Percentiles rank a stretch among this genome's conserved stretches.
These are phyloP conservation scores for Eupleurogrammus muticus DNA, from an alignment of 2,797 vertebrate species.

Conservation along the genomic window DNA sequence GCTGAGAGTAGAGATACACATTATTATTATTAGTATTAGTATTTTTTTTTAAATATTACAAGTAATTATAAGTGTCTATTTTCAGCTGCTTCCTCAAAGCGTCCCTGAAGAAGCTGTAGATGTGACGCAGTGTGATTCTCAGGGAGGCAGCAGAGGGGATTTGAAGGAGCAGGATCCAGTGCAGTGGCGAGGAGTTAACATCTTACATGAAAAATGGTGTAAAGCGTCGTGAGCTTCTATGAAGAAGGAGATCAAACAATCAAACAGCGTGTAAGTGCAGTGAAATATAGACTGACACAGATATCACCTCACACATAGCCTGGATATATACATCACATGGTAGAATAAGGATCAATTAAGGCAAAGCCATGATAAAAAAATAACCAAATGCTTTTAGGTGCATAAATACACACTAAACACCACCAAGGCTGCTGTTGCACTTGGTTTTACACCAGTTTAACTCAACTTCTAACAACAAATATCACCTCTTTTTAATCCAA, in stretches of 20 bases:
- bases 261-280: constrained; percentile 57
- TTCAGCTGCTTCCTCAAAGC: constrained; percentile 32
- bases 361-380: constrained; percentile 21
- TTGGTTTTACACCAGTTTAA: constrained; percentile 65
- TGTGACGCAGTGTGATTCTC: constrained; percentile 66
- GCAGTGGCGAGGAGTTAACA: constrained; percentile 97
- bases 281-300: not conserved
- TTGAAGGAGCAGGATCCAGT: constrained; percentile 96
- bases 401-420: not conserved
- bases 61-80: constrained; percentile 71
- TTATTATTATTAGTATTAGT: not conserved
- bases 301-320: not conserved
- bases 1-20: constrained; percentile 68
- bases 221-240: constrained; percentile 96
- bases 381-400: not conserved
- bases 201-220: constrained; percentile 97
- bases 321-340: not conserved
- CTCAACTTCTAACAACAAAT: constrained; percentile 86
- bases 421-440: not conserved
- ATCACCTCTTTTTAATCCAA: constrained; percentile 86
- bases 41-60: constrained; percentile 61
- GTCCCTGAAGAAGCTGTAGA: constrained; percentile 32
- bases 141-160: constrained; percentile 92
- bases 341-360: constrained; percentile 1
- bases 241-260: constrained; percentile 78